These are phyloP conservation scores for Gerris buenoi DNA, from an alignment of 1,140 invertebrate species.

Conservation along the genomic window DNA sequence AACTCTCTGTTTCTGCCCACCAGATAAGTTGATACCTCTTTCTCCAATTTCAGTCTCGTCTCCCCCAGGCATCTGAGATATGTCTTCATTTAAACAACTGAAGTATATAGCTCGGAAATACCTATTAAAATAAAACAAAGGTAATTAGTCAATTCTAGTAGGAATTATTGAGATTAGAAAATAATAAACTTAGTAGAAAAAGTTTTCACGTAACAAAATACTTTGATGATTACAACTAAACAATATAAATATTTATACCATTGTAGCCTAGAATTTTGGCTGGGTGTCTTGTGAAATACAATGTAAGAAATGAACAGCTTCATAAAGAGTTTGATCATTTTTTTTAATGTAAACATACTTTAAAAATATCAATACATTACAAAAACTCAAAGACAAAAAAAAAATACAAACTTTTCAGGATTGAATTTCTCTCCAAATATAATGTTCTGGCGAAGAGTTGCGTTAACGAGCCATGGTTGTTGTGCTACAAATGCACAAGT, in stretches of 20 bases:
- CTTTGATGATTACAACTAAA: no score
- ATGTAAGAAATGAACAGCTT: no score
- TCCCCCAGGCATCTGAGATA: constrained; percentile 37
- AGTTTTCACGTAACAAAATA: no score
- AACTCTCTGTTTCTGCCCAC: constrained; percentile 45
- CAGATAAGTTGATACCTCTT: constrained; percentile 42
- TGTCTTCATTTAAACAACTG: constrained; percentile 39
- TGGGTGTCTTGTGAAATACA: no score
- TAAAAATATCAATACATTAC: no score
- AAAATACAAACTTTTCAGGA: constrained; percentile 26
- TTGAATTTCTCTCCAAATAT: constrained; percentile 43
- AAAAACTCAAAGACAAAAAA: no score
- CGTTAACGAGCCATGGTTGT: constrained; percentile 50
- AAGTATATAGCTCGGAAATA: constrained; percentile 36
- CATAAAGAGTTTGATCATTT: no score
- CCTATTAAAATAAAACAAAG: constrained; percentile 22
- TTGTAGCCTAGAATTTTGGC: no score
- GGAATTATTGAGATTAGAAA: neutral
- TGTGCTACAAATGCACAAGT: constrained; percentile 49
- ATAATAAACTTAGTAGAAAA: no score
- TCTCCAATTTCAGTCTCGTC: constrained; percentile 50
- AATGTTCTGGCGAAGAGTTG: constrained; percentile 51
- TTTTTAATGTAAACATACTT: no score
- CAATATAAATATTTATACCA: no score
- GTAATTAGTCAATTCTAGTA: no score